Conservation (phyloP, 2,797 vertebrate genomes). For the Hirundo rustica region DNA sequence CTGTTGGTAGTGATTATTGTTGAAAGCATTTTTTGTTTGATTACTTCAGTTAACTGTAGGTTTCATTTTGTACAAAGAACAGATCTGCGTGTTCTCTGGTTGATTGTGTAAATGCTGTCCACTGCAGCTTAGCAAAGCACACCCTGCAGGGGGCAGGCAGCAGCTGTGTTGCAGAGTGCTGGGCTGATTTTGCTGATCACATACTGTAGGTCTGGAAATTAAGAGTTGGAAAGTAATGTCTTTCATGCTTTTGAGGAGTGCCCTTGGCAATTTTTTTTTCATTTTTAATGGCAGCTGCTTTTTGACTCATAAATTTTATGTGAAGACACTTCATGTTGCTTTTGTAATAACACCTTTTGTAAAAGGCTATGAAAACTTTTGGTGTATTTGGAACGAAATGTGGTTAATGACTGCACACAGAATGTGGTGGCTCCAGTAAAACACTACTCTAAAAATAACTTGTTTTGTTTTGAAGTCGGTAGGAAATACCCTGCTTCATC, state of each 20-base stretch:
- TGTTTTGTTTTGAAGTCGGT: not conserved
- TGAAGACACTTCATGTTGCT: not conserved
- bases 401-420: not conserved
- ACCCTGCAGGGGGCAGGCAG: constrained; percentile 42
- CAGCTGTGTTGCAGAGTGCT: not conserved
- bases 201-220: not conserved
- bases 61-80: not conserved
- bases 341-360: not conserved
- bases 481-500: not conserved
- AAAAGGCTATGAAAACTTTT: not conserved
- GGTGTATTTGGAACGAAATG: not conserved
- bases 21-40: not conserved
- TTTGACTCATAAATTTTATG: not conserved
- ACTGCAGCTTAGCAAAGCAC: not conserved
- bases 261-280: not conserved
- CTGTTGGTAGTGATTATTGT: not conserved
- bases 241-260: not conserved
- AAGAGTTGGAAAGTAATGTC: not conserved
- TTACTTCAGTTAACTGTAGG: not conserved
- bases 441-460: not conserved
- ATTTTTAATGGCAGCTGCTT: not conserved
- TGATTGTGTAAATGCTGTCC: not conserved
- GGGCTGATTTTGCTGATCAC: not conserved
- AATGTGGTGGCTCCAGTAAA: not conserved
- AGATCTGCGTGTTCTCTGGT: not conserved